Conservation (phyloP, 2,888 invertebrate genomes). For the Ophion slaviceki region DNA sequence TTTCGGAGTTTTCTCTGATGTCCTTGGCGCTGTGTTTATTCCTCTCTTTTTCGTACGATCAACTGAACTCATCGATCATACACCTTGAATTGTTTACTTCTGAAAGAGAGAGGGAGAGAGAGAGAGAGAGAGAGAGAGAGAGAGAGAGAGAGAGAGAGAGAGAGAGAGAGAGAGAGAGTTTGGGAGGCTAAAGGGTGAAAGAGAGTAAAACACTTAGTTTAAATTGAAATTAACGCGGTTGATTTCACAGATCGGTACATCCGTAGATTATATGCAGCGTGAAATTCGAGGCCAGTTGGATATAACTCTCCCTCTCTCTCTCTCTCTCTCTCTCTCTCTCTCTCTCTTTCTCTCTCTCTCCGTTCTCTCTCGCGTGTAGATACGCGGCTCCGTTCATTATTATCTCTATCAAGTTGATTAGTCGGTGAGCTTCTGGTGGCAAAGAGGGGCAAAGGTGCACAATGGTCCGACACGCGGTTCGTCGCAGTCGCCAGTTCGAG, state of each 20-base stretch:
- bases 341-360: no score
- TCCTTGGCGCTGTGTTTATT: background rate
- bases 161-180: no score
- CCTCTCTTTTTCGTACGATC: background rate
- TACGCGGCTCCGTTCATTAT: constrained; percentile 58
- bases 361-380: constrained; percentile 6
- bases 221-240: constrained; percentile 36
- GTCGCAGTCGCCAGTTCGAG: background rate
- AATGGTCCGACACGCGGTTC: constrained; percentile 19
- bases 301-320: constrained; percentile 19
- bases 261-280: constrained; percentile 50
- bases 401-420: constrained; percentile 66
- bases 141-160: no score
- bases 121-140: no score
- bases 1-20: no score
- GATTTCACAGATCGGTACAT: constrained; percentile 28
- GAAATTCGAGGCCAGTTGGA: constrained; percentile 60
- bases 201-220: constrained; percentile 6
- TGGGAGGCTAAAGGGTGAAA: background rate
- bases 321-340: background rate
- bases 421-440: constrained; percentile 38
- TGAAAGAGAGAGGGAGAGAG: no score
- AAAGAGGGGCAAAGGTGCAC: constrained; percentile 35
- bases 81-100: background rate
- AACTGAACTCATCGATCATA: background rate